Conservation (phyloP, 2,113 vertebrate species). For the Spilogale gracilis region DNA sequence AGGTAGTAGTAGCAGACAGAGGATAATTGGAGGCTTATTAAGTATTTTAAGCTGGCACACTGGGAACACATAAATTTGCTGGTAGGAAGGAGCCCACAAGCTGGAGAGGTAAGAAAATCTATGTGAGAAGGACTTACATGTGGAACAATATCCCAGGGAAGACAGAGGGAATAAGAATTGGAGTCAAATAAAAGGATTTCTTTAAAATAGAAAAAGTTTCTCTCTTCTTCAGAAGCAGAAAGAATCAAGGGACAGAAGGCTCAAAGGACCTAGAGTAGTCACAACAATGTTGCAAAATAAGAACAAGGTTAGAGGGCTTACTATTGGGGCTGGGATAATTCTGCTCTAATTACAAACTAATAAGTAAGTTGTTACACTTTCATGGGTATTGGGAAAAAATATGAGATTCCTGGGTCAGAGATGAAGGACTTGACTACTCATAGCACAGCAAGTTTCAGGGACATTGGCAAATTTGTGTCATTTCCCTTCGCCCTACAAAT, state of each 20-base stretch:
- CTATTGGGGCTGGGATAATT: too few species aligned
- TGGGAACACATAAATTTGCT: neutral
- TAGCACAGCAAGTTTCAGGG: too few species aligned
- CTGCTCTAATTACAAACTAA: neutral
- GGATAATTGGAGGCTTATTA: neutral
- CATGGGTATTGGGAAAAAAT: neutral
- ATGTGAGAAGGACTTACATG: neutral
- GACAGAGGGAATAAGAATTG: neutral
- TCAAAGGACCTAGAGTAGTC: neutral
- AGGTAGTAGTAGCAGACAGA: neutral
- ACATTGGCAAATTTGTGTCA: neutral
- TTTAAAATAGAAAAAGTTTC: neutral
- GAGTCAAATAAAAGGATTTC: neutral
- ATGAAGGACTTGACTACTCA: neutral
- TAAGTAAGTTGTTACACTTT: neutral
- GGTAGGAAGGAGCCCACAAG: neutral
- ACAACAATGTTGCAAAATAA: neutral
- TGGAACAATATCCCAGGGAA: neutral
- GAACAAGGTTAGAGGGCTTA: neutral
- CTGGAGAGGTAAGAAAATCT: neutral
- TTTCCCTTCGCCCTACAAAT: neutral
- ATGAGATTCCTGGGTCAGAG: neutral
- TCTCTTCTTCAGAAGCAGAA: conserved; percentile 24
- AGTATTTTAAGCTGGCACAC: neutral
- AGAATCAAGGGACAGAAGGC: neutral